Evolutionary conservation across 2,113 vertebrate species (phyloP), one percentile per base, ranked within the genome.

Genomic region (Siniperca chuatsi): DNA sequence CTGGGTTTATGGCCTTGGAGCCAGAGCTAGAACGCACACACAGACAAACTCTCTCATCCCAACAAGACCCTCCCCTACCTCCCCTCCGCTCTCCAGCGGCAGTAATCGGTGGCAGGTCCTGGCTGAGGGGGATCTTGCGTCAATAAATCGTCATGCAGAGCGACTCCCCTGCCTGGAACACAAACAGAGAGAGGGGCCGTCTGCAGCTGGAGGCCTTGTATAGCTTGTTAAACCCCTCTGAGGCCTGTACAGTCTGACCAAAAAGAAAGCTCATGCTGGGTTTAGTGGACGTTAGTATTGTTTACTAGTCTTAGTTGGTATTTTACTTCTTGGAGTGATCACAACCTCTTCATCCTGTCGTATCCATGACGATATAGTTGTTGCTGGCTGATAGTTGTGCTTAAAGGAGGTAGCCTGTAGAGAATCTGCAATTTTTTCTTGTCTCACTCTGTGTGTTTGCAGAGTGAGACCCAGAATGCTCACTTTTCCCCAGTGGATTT

Each of bases 141-240:
- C 94, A 95, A 90, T 95, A 94, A 92, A 92, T 94, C 89, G 93
- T 93, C 93, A 95, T 88, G 88, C 90, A 84, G 91, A 81, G 93
- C 86, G 78, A 92, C 91, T 93, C 90, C 90, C 89, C 86, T 87
- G 78, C 88, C 91, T 93, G 86, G 86, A 94, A 91, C 89, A 89
- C 92, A 93, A 95, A 95, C 92, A 94, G 78, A 90, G 79, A 77
- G 75, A 90, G 82, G 84, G 89, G 86, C 87, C 71, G 82, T 88
- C 89, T 89, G 91, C 79, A 87, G 84, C 89, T 89, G 86, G 93
- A 92, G 93, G 86, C 88, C 81, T 80, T 69, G 79, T 75, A 18
- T 52, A 76, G 88, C 71, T 79, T 66, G 81, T 89, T 92, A 73
- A 89, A 87, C 57, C 65, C 70, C 48, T 88, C 64, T 62, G 54